A percentile compares a stretch with the other conserved stretches of the same genome.
These are phyloP conservation scores for Ypsolopha sequella DNA, from an alignment of 2,888 invertebrate genomes.

Conservation along the genomic window DNA sequence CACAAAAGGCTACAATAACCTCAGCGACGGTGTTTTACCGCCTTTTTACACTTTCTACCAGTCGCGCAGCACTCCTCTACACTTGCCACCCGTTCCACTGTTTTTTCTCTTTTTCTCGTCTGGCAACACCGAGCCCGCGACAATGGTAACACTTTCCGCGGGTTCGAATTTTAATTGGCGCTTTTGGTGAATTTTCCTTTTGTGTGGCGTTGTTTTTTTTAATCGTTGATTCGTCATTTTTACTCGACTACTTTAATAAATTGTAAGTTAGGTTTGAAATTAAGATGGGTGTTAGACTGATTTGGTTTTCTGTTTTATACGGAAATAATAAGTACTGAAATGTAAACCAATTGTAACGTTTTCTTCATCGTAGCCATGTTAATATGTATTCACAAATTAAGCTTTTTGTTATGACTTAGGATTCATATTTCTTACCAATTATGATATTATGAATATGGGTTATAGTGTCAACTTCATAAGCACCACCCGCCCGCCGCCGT, in stretches of 20 bases:
- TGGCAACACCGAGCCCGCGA: not conserved
- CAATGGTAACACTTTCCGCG: constrained; percentile 8
- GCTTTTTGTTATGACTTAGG: too few species aligned
- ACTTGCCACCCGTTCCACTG: constrained; percentile 4
- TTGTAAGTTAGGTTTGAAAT: not conserved
- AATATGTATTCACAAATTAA: too few species aligned
- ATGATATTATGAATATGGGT: too few species aligned
- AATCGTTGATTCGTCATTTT: too few species aligned
- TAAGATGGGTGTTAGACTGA: not conserved
- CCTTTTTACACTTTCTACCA: constrained; percentile 3
- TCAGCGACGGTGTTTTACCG: not conserved
- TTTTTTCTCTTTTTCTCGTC: constrained; percentile 5
- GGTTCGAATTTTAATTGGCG: constrained; percentile 8
- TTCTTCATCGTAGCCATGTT: too few species aligned
- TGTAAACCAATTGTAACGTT: too few species aligned
- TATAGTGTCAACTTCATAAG: too few species aligned
- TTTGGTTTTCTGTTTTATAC: not conserved
- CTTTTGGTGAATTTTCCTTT: not conserved
- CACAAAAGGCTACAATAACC: not conserved
- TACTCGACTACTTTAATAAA: not conserved
- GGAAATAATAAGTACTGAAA: too few species aligned
- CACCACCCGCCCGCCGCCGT: too few species aligned
- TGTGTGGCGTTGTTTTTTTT: not conserved
- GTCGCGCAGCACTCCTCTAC: not conserved
- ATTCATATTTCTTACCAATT: too few species aligned